Evolutionary conservation across 30 jellyfish, hydroid and myxozoan species (phyloP), one percentile per base, ranked within the genome.

Genomic region (Cassiopea xamachana): DNA sequence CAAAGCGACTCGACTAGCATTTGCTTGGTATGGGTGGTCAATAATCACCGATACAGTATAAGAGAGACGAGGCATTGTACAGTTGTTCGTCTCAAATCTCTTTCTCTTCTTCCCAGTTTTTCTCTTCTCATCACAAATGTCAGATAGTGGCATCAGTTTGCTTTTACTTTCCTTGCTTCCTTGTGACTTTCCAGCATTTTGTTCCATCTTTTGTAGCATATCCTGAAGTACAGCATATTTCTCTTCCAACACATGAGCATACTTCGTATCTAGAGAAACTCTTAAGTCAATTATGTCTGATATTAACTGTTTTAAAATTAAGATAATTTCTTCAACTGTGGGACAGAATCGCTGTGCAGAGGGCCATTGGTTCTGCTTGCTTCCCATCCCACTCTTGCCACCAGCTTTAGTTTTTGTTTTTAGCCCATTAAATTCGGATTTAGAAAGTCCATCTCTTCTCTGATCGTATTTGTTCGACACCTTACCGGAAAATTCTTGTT

Each of bases 31-130:
- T n/a, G 92, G 94, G 75, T 69, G 67, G 73, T 83, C 92, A 46
- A 89, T 92, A 0, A 92, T 74, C 4, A 92, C 60, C 8, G 98
- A 75, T 5, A 96, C 88, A 1, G 94, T 69, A 14, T 89, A 80
- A n/a, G 73, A 58, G 8, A 92, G 49, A 13, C 96, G 85, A 0
- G 55, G 43, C 15, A 46, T 81, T 44, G 92, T 47, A 85, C 99
- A 96, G 49, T 86, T 77, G 2, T 17, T 47, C 43, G 97, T 78
- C 43, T 62, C 88, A 89, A 89, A 96, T 16, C 97, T 95, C 27
- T 59, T 73, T 1, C 85, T 77, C 80, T 59, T 85, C 16, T 83
- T 69, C 12, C 80, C 50, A 1, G 97, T 97, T 50, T 27, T 87
- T 47, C 72, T 86, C 17, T 19, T 67, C 81, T 96, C 98, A 8